Percentiles rank a stretch among this genome's conserved stretches.
These are phyloP conservation scores for Tanytarsus gracilentus DNA, from an alignment of 2,888 invertebrate genomes.

Conservation along the genomic window DNA sequence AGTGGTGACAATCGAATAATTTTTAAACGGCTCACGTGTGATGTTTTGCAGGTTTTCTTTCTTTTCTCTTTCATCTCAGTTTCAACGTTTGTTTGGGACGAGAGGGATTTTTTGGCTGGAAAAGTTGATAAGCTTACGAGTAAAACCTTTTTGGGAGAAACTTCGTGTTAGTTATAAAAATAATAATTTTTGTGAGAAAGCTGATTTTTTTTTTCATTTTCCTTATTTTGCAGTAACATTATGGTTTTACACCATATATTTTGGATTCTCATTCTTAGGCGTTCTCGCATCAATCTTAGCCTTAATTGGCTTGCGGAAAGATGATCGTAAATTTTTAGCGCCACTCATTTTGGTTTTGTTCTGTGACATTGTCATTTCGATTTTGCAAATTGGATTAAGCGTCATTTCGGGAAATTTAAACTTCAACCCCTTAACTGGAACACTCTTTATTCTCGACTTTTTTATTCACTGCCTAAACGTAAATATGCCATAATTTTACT, in stretches of 20 bases:
- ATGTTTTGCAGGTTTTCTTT: conserved; percentile 57
- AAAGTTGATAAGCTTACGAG: conserved; percentile 48
- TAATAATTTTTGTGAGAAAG: too few species aligned
- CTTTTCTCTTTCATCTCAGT: conserved; percentile 54
- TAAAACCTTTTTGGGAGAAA: conserved; percentile 49
- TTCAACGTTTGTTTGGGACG: conserved; percentile 55
- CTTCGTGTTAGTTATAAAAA: conserved; percentile 37
- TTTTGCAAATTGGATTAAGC: conserved; percentile 57
- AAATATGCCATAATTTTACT: conserved; percentile 44
- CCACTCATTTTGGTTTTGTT: conserved; percentile 66
- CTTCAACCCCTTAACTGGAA: conserved; percentile 66
- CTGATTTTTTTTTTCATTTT: conserved; percentile 25
- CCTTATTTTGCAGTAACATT: conserved; percentile 57
- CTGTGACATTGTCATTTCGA: conserved; percentile 56
- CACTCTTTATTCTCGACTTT: conserved; percentile 68
- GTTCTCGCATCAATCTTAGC: conserved; percentile 58
- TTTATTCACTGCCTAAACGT: conserved; percentile 69
- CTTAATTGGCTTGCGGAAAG: conserved; percentile 63
- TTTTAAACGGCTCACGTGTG: too few species aligned
- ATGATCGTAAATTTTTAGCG: conserved; percentile 57
- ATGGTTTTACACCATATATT: conserved; percentile 56
- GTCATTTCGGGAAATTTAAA: conserved; percentile 56
- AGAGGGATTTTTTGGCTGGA: conserved; percentile 55
- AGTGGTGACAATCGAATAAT: too few species aligned
- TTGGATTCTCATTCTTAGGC: conserved; percentile 59